A percentile compares a stretch with the other conserved stretches of the same genome.
Evolutionary conservation across 2,797 vertebrate genomes (phyloP).

Genomic region (Tarsius wallacei): DNA sequence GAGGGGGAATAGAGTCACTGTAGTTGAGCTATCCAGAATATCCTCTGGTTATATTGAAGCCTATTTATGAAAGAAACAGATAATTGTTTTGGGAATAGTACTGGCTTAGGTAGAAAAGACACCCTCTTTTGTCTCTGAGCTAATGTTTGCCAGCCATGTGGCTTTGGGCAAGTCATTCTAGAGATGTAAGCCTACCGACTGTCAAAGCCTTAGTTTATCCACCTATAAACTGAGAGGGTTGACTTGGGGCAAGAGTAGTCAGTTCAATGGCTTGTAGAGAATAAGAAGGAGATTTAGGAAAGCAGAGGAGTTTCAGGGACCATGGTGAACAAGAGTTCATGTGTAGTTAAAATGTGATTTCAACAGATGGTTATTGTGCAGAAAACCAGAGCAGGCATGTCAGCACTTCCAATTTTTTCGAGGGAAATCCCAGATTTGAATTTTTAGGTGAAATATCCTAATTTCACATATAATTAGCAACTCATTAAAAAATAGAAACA

Average conservation of each 20-base stretch:
- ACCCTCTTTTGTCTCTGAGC: neutral
- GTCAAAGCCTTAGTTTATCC: neutral
- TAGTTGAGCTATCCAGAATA: neutral
- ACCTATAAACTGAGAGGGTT: neutral
- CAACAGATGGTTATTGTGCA: neutral
- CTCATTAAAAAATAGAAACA: slow-evolving; percentile 32
- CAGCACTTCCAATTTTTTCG: slow-evolving; percentile 24
- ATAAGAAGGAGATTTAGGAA: neutral
- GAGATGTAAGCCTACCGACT: neutral
- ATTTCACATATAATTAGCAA: slow-evolving; percentile 60
- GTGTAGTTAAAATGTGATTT: neutral
- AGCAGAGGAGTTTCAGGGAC: neutral
- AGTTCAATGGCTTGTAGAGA: neutral
- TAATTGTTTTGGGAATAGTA: neutral
- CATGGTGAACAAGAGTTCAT: neutral
- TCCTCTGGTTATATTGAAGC: neutral
- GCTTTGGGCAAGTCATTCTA: neutral
- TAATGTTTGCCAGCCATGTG: neutral
- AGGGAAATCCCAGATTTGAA: neutral
- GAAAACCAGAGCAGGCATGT: neutral
- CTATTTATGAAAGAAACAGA: neutral
- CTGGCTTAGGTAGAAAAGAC: neutral
- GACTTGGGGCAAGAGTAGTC: neutral
- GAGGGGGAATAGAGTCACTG: neutral
- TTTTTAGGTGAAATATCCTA: slow-evolving; percentile 53